Conservation (phyloP, 23 tunicate species). For the Styela clava region DNA sequence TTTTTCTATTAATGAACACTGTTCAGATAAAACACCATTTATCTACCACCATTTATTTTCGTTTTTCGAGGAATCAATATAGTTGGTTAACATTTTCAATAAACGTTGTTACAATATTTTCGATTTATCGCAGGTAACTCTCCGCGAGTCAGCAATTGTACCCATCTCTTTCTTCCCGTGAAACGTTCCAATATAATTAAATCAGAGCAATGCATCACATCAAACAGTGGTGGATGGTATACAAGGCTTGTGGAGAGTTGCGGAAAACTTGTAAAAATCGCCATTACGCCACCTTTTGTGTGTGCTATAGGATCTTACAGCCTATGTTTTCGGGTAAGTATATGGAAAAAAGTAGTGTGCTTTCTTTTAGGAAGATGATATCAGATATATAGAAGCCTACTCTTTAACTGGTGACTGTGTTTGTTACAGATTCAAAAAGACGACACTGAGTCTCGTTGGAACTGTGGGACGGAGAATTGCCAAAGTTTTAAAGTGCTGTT, state of each 20-base stretch:
- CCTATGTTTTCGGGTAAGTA: slow-evolving; percentile 19
- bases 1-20: too few species aligned
- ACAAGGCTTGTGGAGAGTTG: background rate
- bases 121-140: slow-evolving; percentile 5
- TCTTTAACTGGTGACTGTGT: background rate
- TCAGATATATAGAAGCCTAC: background rate
- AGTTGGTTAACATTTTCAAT: too few species aligned
- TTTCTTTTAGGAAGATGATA: too few species aligned
- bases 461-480: background rate
- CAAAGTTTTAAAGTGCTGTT: background rate
- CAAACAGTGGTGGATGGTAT: background rate
- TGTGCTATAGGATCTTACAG: background rate
- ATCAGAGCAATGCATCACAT: background rate
- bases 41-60: too few species aligned
- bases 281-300: slow-evolving; percentile 11
- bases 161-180: slow-evolving; percentile 16
- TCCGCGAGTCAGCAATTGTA: slow-evolving; percentile 19
- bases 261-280: background rate
- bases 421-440: slow-evolving; percentile 9
- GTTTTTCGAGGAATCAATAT: too few species aligned
- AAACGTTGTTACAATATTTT: too few species aligned
- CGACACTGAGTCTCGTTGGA: slow-evolving; percentile 11
- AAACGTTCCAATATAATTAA: background rate
- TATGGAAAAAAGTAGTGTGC: background rate
- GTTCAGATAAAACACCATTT: too few species aligned